Evolutionary conservation across 2,888 invertebrate genomes (phyloP), one percentile per base, ranked within the genome.

Genomic region (Aleiodes leptofemur): DNA sequence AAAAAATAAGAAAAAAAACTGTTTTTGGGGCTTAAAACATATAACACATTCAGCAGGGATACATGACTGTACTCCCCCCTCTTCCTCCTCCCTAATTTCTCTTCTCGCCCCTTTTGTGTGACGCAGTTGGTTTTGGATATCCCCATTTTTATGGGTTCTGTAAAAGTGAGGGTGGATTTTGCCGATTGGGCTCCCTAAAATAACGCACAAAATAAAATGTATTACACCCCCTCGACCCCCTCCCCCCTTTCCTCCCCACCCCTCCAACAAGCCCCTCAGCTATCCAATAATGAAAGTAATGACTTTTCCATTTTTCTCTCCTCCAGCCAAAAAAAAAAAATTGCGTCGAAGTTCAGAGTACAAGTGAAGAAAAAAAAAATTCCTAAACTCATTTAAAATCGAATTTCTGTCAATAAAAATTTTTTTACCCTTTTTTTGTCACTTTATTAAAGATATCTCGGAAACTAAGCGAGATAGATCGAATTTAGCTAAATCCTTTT

Each of bases 91-190:
- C 14, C 9, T 38, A 31, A 59, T 59, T 43, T 43, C 9, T 43
- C 43, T 43, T 11, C 53, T 53, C 53, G 5, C 11, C 3, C 5
- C 31, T n/a, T 34, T 29, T 68, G 51, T 51, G 51, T 53, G 31
- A 51, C 50, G 50, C 51, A 68, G 68, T 68, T 51, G 34, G 50
- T 51, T 51, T 51, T 51, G 51, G 68, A 59, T 75, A 76, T 75
- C 61, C 72, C 72, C 69, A 56, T 59, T 76, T 76, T 76, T 76
- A 76, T 72, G 76, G 76, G 57, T 68, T 76, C 76, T 68, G 68
- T 53, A 76, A 23, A 68, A 68, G 69, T 38, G 70, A 74, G 74
- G 74, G 74, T 74, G 74, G 13, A 57, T 72, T 72, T 55, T 6
- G 51, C 68, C 72, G 68, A 72, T 72, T 72, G 76, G 72, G 76